phyloP scores from a whole-genome alignment of 2,888 invertebrate genomes.

The Glyphotaelius pellucidus region DNA sequence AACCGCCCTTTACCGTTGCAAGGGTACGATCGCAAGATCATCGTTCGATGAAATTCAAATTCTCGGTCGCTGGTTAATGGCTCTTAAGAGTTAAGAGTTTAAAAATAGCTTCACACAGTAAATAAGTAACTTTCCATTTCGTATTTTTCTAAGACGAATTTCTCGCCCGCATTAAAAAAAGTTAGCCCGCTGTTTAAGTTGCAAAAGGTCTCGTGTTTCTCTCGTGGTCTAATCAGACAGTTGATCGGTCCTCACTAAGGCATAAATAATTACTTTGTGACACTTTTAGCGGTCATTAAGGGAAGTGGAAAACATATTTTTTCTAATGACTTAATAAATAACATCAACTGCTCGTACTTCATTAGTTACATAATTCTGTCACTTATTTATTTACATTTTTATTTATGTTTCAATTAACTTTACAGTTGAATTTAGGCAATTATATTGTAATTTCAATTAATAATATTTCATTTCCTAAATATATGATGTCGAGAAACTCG shows the following conservation, averaged over 20 bases:
- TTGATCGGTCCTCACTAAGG: neutral
- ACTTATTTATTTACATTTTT: too few relatives aligned
- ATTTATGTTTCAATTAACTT: too few relatives aligned
- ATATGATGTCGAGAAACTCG: too few relatives aligned
- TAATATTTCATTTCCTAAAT: too few relatives aligned
- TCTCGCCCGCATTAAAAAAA: constrained; percentile 7
- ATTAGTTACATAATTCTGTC: neutral
- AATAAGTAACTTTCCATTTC: neutral
- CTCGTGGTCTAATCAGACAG: neutral
- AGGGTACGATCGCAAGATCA: too few relatives aligned
- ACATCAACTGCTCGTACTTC: neutral
- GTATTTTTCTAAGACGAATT: constrained; percentile 11
- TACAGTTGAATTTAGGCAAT: too few relatives aligned
- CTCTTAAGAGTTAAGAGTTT: too few relatives aligned
- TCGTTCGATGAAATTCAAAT: too few relatives aligned
- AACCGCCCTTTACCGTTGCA: too few relatives aligned
- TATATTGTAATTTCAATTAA: too few relatives aligned
- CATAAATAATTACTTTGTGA: neutral
- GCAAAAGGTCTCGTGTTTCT: neutral
- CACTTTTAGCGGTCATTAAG: constrained; percentile 2
- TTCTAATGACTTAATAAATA: neutral
- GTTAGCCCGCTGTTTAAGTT: neutral
- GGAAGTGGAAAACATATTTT: neutral
- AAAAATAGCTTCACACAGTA: constrained; percentile 1
- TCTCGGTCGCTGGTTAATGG: too few relatives aligned